Evolutionary conservation across 2,888 invertebrate species (phyloP), one percentile per base, ranked within the genome.

Genomic region (Meganola albula): DNA sequence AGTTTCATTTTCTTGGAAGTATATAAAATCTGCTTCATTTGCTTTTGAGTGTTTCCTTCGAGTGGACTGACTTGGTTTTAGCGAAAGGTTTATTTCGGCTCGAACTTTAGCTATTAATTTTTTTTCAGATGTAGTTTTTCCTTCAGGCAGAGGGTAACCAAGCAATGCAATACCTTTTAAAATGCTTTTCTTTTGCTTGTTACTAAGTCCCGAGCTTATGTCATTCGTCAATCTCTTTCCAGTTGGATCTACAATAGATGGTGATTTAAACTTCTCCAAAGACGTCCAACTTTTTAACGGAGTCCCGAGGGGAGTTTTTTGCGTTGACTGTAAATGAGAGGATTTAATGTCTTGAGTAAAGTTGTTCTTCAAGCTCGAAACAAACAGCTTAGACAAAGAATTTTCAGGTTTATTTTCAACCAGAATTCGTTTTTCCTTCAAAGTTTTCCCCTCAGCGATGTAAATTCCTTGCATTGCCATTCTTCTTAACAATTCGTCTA

Each of bases 71-170:
- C 4, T 16, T 16, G 16, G 16, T 16, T 16, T 6, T 6, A 6
- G 16, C 4, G 16, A 6, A 5, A 16, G 6, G 4, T 6, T 6
- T 16, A 16, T 4, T 16, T 16, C 16, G 16, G 16, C 6, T 49
- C 47, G 10, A 53, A 44, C 33, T 35, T 40, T 51, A 13, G 34
- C 24, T 10, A 60, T 49, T n/a, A 60, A 24, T 13, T 32, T 39
- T 38, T 54, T 57, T 40, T 59, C 64, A 0, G 64, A 60, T 5
- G 52, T 10, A 0, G 64, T 58, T 20, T 48, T 31, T 1, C 59
- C 62, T 31, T 49, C 45, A 0, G 65, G 64, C 1, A 66, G 30
- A 2, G 57, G 48, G 20, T 58, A 8, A 3, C 60, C 61, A 32
- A 41, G 10, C 20, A 31, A 31, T 6, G 42, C 51, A 50, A 39